Percentiles rank a stretch among this genome's conserved stretches.
phyloP scores from a whole-genome alignment of 1,140 invertebrate genomes.

The Pissodes strobi region DNA sequence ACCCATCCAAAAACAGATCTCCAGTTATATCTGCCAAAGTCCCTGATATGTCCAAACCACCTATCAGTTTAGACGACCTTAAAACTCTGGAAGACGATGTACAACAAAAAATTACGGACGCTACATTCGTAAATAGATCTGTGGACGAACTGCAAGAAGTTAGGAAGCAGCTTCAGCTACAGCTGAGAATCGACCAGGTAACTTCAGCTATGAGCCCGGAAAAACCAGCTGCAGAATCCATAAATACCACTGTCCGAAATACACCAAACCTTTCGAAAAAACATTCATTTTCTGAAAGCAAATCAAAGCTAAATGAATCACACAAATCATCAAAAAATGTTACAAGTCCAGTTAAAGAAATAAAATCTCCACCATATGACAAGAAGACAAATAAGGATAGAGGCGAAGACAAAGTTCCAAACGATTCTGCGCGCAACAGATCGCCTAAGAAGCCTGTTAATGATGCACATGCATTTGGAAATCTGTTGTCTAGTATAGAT shows the following conservation, averaged over 20 bases:
- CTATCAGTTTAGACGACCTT: conserved; percentile 44
- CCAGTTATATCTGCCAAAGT: conserved; percentile 19
- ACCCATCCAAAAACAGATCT: conserved; percentile 5
- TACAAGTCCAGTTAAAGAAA: conserved; percentile 4
- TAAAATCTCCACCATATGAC: background rate
- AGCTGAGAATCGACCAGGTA: conserved; percentile 33
- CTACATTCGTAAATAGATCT: conserved; percentile 17
- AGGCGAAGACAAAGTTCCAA: background rate
- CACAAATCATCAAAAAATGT: background rate
- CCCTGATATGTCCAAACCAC: conserved; percentile 45
- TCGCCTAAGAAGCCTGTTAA: conserved; percentile 36
- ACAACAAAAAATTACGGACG: conserved; percentile 34
- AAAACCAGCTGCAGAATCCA: conserved; percentile 15
- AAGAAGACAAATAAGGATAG: conserved; percentile 12
- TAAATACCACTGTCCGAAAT: conserved; percentile 34
- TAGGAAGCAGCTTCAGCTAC: conserved; percentile 33
- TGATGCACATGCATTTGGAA: conserved; percentile 44
- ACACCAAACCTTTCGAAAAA: conserved; percentile 26
- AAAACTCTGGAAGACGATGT: conserved; percentile 43
- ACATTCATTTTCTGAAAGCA: background rate
- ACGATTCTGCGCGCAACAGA: background rate
- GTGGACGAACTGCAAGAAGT: conserved; percentile 39
- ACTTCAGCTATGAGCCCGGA: conserved; percentile 12
- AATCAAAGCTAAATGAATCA: background rate
- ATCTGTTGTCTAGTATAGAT: conserved; percentile 44